These are phyloP conservation scores for Gonioctena quinquepunctata DNA, from an alignment of 1,140 invertebrate genomes.

Conservation along the genomic window DNA sequence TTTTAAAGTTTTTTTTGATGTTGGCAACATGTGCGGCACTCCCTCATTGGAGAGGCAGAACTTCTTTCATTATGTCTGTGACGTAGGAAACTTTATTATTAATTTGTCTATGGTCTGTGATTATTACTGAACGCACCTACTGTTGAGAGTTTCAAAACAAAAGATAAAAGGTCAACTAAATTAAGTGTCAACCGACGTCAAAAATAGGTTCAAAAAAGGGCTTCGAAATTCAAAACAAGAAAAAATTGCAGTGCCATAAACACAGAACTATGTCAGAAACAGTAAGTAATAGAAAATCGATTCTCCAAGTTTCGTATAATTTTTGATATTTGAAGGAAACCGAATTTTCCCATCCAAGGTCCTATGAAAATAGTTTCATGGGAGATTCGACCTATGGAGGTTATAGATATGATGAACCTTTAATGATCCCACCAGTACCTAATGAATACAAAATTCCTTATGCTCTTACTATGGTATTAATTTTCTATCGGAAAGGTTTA, in stretches of 20 bases:
- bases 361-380: slow-evolving; percentile 5
- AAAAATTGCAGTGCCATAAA: background rate
- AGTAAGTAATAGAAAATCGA: slow-evolving; percentile 15
- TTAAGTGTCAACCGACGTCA: no score
- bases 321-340: background rate
- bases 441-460: slow-evolving; percentile 31
- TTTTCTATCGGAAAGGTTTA: no score
- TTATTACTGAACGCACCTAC: no score
- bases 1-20: no score
- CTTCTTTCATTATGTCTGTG: no score
- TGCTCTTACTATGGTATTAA: slow-evolving; percentile 27
- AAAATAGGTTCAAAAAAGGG: background rate
- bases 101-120: background rate
- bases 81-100: no score
- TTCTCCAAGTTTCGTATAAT: background rate
- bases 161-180: background rate
- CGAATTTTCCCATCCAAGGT: background rate
- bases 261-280: slow-evolving; percentile 22
- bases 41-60: no score
- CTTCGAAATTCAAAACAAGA: background rate
- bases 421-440: slow-evolving; percentile 7
- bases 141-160: background rate
- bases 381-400: slow-evolving; percentile 6
- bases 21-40: no score
- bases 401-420: slow-evolving; percentile 13